A percentile compares a stretch with the other conserved stretches of the same genome.
phyloP scores from a whole-genome alignment of 2,888 invertebrate genomes.

The Tetramorium bicarinatum region DNA sequence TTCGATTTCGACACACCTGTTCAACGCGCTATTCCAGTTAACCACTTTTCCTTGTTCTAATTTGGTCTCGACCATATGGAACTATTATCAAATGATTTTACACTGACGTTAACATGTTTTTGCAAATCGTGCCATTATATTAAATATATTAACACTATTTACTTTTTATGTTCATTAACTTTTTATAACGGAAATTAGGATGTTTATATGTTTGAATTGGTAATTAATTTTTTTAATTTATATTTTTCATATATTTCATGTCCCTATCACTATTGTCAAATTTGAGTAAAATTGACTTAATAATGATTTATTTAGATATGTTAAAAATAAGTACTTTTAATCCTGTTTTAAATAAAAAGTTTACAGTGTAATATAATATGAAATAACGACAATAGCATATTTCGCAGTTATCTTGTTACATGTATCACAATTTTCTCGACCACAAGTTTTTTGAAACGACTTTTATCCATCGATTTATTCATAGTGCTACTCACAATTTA shows the following conservation, averaged over 20 bases:
- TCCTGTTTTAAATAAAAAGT: neutral
- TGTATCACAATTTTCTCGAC: neutral
- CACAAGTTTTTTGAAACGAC: no score
- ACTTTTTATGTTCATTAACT: neutral
- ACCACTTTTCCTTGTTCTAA: slow-evolving; percentile 25
- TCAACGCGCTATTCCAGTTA: slow-evolving; percentile 29
- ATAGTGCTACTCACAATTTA: neutral
- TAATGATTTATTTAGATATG: neutral
- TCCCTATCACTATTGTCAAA: neutral
- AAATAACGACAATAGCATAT: neutral
- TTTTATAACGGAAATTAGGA: neutral
- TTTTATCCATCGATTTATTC: neutral
- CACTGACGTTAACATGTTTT: neutral
- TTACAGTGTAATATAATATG: neutral
- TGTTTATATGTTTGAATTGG: neutral
- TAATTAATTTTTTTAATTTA: neutral
- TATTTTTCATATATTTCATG: neutral
- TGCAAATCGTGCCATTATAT: neutral
- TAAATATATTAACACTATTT: neutral
- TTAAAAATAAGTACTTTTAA: neutral
- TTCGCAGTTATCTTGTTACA: neutral
- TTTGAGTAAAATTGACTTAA: no score
- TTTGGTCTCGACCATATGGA: slow-evolving; percentile 21
- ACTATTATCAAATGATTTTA: slow-evolving; percentile 7
- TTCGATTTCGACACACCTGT: slow-evolving; percentile 43